A percentile compares a stretch with the other conserved stretches of the same genome.
Conservation (phyloP, 1,140 invertebrate species). For the fruit fly (Drosophila melanogaster) region Release_6_plus_ISO1_MT NT_033779.5:12406501-12407000, state of each 20-base stretch:
- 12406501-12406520: slow-evolving; percentile 23
- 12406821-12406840: slow-evolving; percentile 22
- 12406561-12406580: slow-evolving; percentile 62
- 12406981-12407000: slow-evolving; percentile 44
- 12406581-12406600: slow-evolving; percentile 36
- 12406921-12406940: slow-evolving; percentile 18
- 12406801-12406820: slow-evolving; percentile 10
- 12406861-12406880: slow-evolving; percentile 50
- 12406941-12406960: slow-evolving; percentile 54
- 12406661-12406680: slow-evolving; percentile 68
- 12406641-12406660: slow-evolving; percentile 24
- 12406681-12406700: slow-evolving; percentile 77
- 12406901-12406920: slow-evolving; percentile 17
- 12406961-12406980: slow-evolving; percentile 30
- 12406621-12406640: slow-evolving; percentile 31
- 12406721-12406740: slow-evolving; percentile 64
- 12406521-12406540: slow-evolving; percentile 47
- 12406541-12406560: slow-evolving; percentile 78
- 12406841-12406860: slow-evolving; percentile 18
- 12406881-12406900: slow-evolving; percentile 32
- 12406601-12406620: slow-evolving; percentile 62
- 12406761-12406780: slow-evolving; percentile 50
- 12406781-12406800: slow-evolving; percentile 34
- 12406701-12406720: slow-evolving; percentile 79
- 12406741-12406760: slow-evolving; percentile 72